A percentile compares a stretch with the other conserved stretches of the same genome.
Evolutionary conservation across 2,113 vertebrate genomes (phyloP).

Genomic region (Alectura lathami): DNA sequence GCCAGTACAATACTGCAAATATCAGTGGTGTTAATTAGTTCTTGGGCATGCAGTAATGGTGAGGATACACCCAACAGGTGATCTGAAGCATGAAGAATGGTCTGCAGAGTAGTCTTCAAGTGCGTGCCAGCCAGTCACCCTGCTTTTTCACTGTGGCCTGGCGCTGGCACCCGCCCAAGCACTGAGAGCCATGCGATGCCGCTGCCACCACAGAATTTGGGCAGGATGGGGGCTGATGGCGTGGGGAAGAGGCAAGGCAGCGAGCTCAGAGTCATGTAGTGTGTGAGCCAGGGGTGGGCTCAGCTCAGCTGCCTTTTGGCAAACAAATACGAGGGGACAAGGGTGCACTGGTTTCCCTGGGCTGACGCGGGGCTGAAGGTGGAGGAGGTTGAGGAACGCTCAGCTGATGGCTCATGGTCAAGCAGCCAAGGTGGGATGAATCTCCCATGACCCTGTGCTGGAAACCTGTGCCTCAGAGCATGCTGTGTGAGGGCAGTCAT

Average conservation of each 20-base stretch:
- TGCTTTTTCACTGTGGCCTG: neutral
- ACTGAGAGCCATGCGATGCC: fast-evolving
- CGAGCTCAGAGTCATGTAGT: neutral
- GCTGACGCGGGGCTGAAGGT: neutral
- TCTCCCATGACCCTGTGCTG: neutral
- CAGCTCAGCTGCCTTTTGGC: neutral
- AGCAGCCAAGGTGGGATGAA: neutral
- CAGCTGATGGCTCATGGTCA: neutral
- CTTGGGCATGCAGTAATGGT: neutral
- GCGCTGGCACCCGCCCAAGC: neutral
- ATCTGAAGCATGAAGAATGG: neutral
- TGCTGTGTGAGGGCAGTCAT: fast-evolving
- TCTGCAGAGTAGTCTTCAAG: neutral
- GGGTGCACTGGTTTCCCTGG: neutral
- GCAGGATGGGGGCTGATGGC: neutral
- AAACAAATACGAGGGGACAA: fast-evolving
- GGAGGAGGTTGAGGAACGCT: neutral
- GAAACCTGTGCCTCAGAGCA: neutral
- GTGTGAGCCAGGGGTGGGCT: neutral
- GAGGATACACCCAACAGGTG: neutral
- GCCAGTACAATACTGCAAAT: neutral
- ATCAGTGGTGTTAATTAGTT: neutral
- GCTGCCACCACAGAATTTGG: fast-evolving
- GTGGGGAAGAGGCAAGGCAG: fast-evolving
- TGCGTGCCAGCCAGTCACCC: neutral